Percentiles rank a stretch among this genome's conserved stretches.
These are phyloP conservation scores for Pterostichus madidus DNA, from an alignment of 2,888 invertebrate species.

Conservation along the genomic window DNA sequence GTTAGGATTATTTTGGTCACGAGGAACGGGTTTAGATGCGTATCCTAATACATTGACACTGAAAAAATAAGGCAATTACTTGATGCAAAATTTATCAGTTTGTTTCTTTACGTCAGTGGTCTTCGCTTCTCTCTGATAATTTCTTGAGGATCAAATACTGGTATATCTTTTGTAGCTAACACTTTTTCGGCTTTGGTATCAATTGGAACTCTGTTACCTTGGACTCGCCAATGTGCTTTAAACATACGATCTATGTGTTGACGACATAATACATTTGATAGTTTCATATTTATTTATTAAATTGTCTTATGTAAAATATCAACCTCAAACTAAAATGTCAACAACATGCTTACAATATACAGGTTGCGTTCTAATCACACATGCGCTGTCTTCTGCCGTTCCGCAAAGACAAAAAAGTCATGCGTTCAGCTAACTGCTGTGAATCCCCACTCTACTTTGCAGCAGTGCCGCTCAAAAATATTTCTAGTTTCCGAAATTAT, in stretches of 20 bases:
- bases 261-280: constrained; percentile 81
- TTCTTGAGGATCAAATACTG: constrained; percentile 82
- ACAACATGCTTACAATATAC: background rate
- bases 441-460: too few relatives aligned
- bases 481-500: too few relatives aligned
- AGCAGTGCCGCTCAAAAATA: too few relatives aligned
- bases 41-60: constrained; percentile 76
- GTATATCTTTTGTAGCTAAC: constrained; percentile 80
- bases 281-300: constrained; percentile 79
- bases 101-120: constrained; percentile 35
- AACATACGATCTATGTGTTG: constrained; percentile 88
- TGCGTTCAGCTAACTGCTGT: too few relatives aligned
- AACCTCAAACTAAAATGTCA: constrained; percentile 5
- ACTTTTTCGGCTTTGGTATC: constrained; percentile 80
- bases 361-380: too few relatives aligned
- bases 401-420: too few relatives aligned
- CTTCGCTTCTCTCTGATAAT: constrained; percentile 77
- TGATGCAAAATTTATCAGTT: constrained; percentile 49
- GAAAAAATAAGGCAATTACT: constrained; percentile 5
- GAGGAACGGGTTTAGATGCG: constrained; percentile 75
- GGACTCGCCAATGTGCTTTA: constrained; percentile 85
- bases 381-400: too few relatives aligned
- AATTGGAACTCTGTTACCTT: constrained; percentile 81
- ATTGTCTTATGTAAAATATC: constrained; percentile 1
- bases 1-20: constrained; percentile 82